phyloP scores from a whole-genome alignment of 2,113 vertebrate species.

The Strix uralensis region DNA sequence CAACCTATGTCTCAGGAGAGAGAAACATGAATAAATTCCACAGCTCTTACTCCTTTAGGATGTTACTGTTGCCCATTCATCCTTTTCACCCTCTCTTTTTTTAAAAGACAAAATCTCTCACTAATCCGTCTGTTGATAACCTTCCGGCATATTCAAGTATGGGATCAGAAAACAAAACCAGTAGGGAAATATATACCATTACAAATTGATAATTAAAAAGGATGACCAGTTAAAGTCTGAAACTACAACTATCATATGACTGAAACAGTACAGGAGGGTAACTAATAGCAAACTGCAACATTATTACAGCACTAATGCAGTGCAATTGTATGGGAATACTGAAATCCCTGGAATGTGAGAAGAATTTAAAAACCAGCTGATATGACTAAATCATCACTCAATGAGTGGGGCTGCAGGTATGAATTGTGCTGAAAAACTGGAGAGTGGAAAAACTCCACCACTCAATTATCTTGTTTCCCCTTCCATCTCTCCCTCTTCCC shows the following conservation, averaged over 20 bases:
- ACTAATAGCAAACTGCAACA: slow-evolving; percentile 1
- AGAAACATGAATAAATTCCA: not conserved
- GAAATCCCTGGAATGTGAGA: not conserved
- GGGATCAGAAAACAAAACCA: not conserved
- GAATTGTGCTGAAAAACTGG: not conserved
- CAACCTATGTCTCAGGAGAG: not conserved
- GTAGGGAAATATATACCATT: not conserved
- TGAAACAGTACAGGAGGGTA: not conserved
- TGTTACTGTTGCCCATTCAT: not conserved
- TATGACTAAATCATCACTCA: not conserved
- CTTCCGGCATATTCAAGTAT: not conserved
- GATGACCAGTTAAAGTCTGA: not conserved
- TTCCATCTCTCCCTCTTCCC: not conserved
- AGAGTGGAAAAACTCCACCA: not conserved
- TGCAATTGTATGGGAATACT: not conserved
- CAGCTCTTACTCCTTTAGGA: not conserved
- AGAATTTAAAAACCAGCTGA: not conserved
- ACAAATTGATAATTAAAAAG: slow-evolving; percentile 1
- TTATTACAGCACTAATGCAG: not conserved
- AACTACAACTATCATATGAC: not conserved
- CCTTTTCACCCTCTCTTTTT: not conserved
- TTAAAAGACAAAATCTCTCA: not conserved
- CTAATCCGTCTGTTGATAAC: not conserved
- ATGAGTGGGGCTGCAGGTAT: slow-evolving; percentile 3
- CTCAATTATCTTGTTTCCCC: not conserved